These are phyloP conservation scores for Proisotoma minuta DNA, from an alignment of 2,888 invertebrate species.

Conservation along the genomic window DNA sequence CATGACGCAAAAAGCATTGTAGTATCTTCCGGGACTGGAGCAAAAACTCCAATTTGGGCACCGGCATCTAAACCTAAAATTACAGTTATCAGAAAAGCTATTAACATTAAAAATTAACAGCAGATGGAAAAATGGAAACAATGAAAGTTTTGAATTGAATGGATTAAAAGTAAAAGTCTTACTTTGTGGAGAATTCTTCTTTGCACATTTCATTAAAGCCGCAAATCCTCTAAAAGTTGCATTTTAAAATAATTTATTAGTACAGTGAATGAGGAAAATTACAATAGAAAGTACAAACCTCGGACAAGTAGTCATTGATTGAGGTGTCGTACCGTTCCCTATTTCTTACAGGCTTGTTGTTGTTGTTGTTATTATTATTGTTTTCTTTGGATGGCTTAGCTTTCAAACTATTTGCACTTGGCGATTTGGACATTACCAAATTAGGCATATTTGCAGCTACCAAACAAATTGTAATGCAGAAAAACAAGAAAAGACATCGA, in stretches of 20 bases:
- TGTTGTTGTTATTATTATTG: too few relatives aligned
- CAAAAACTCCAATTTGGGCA: constrained; percentile 83
- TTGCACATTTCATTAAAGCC: constrained; percentile 82
- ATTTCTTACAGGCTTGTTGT: constrained; percentile 19
- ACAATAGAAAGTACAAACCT: constrained; percentile 56
- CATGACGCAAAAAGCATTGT: constrained; percentile 85
- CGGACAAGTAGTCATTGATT: constrained; percentile 73
- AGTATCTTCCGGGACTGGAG: constrained; percentile 79
- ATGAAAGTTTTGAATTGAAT: too few relatives aligned
- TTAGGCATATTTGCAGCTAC: constrained; percentile 9
- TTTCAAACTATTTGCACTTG: constrained; percentile 6
- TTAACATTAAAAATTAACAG: too few relatives aligned
- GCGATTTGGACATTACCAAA: constrained; percentile 3
- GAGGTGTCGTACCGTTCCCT: constrained; percentile 61
- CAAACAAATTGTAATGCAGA: constrained; percentile 1
- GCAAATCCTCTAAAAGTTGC: constrained; percentile 69
- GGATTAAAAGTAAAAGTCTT: too few relatives aligned
- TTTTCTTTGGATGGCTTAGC: constrained; percentile 20
- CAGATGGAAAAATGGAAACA: too few relatives aligned
- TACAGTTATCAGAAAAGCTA: too few relatives aligned
- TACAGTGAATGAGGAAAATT: neutral
- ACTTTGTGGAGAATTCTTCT: constrained; percentile 59
- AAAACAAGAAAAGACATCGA: neutral
- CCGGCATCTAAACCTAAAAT: constrained; percentile 70
- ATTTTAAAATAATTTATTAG: neutral